These are phyloP conservation scores for Tyrannus savana DNA, from an alignment of 2,113 vertebrate species.

Conservation along the genomic window DNA sequence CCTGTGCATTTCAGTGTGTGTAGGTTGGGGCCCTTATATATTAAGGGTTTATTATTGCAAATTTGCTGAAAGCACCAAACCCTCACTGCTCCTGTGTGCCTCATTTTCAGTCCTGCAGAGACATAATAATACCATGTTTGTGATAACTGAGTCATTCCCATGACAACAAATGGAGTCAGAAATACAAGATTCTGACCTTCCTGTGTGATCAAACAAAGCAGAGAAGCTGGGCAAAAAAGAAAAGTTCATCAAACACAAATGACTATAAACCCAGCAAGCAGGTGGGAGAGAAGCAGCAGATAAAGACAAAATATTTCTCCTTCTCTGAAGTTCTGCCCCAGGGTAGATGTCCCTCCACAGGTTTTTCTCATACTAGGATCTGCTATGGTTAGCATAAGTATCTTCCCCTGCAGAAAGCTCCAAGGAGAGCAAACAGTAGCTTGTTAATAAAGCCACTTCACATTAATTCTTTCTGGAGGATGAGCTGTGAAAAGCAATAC, in stretches of 20 bases:
- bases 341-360: background rate
- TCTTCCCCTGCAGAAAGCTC: background rate
- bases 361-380: background rate
- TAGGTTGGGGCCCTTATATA: slow-evolving; percentile 6
- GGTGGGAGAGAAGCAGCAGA: background rate
- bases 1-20: slow-evolving; percentile 18
- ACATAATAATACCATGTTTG: slow-evolving; percentile 27
- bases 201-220: slow-evolving; percentile 11
- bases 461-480: background rate
- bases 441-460: background rate
- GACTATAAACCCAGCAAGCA: background rate
- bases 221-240: background rate
- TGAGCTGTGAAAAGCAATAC: background rate
- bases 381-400: background rate
- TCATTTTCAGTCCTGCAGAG: slow-evolving; percentile 56
- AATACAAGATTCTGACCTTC: slow-evolving; percentile 23
- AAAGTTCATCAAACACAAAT: slow-evolving; percentile 12
- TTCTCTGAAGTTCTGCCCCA: background rate
- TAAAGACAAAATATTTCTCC: background rate
- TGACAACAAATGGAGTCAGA: slow-evolving; percentile 54
- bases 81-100: slow-evolving; percentile 22
- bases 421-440: background rate
- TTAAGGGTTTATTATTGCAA: slow-evolving; percentile 33
- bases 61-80: slow-evolving; percentile 37
- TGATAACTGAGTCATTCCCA: slow-evolving; percentile 50